A percentile compares a stretch with the other conserved stretches of the same genome.
Conservation (phyloP, 2,113 vertebrate species). For the Pseudopipra pipra region DNA sequence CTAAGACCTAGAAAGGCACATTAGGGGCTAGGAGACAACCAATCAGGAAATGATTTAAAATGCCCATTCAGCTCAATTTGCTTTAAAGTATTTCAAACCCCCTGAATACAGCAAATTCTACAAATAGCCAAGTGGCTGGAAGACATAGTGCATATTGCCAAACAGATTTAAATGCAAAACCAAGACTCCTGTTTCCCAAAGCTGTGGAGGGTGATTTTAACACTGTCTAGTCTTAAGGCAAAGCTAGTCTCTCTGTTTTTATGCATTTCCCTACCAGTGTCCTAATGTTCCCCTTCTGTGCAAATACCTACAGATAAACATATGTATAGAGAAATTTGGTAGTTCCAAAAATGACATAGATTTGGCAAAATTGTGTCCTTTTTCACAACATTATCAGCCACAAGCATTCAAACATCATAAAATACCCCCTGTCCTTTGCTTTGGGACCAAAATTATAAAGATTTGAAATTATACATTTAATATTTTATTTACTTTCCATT, state of each 20-base stretch:
- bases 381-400: not conserved
- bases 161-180: slow-evolving; percentile 63
- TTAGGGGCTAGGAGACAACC: slow-evolving; percentile 52
- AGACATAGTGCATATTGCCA: not conserved
- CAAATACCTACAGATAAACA: not conserved
- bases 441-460: not conserved
- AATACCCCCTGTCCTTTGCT: not conserved
- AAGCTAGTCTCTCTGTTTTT: not conserved
- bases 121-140: slow-evolving; percentile 30
- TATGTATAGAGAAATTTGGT: not conserved
- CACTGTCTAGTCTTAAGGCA: slow-evolving; percentile 23
- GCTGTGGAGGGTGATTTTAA: slow-evolving; percentile 11
- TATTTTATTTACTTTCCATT: not conserved
- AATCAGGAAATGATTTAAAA: slow-evolving; percentile 63
- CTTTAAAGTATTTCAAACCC: slow-evolving; percentile 56
- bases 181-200: slow-evolving; percentile 44
- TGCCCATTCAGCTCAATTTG: slow-evolving; percentile 53
- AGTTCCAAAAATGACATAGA: not conserved
- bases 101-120: slow-evolving; percentile 32
- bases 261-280: not conserved
- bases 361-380: not conserved
- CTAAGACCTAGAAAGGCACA: slow-evolving; percentile 50
- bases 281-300: not conserved
- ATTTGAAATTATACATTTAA: not conserved
- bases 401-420: not conserved